These are phyloP conservation scores for Tachyglossus aculeatus DNA, from an alignment of 2,797 vertebrate genomes.

Conservation along the genomic window DNA sequence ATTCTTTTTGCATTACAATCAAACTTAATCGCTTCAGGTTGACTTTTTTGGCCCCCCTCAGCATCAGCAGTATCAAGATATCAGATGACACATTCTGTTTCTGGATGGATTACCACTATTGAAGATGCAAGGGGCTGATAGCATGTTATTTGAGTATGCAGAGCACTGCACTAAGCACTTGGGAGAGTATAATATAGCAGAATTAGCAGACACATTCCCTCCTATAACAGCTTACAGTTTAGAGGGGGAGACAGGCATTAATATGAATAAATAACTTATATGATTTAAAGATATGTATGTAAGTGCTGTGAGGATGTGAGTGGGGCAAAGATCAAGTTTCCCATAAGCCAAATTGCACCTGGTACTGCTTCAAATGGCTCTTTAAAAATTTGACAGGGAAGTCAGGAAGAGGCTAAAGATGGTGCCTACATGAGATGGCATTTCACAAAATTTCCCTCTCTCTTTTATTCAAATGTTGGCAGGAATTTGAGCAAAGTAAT, in stretches of 20 bases:
- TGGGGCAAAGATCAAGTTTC: no score
- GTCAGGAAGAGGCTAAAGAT: background rate
- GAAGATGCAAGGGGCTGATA: slow-evolving; percentile 42
- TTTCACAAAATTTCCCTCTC: slow-evolving; percentile 32
- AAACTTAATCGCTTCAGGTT: slow-evolving; percentile 57
- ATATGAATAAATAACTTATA: no score
- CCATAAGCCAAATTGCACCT: slow-evolving; percentile 44
- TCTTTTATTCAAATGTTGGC: background rate
- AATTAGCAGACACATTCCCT: no score
- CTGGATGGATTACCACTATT: slow-evolving; percentile 27
- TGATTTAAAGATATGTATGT: no score
- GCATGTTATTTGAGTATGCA: no score
- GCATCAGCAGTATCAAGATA: slow-evolving; percentile 26
- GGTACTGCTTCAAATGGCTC: slow-evolving; percentile 25
- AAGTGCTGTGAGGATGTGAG: no score
- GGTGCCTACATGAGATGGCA: background rate
- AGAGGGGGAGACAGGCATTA: no score
- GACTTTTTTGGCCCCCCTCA: slow-evolving; percentile 57
- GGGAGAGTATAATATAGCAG: no score
- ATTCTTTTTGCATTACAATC: slow-evolving; percentile 46
- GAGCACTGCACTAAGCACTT: no score
- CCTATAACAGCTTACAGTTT: no score
- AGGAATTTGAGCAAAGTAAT: slow-evolving; percentile 49
- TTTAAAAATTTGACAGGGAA: slow-evolving; percentile 9
- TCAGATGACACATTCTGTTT: slow-evolving; percentile 28